Percentiles rank a stretch among this genome's conserved stretches.
phyloP scores from a whole-genome alignment of 2,888 invertebrate genomes.

The Mongoloraphidia duomilia region DNA sequence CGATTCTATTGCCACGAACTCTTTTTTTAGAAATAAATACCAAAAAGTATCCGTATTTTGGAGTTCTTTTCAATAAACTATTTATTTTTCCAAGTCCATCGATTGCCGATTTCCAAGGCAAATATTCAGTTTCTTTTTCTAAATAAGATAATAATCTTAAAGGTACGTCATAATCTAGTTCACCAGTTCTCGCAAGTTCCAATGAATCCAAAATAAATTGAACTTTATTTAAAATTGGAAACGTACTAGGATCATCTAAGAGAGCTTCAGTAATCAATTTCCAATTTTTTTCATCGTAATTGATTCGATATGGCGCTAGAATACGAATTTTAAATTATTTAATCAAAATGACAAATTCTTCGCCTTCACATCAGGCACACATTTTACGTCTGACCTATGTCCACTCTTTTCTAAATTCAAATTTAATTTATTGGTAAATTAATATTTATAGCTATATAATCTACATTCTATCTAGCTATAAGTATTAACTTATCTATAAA shows the following conservation, averaged over 20 bases:
- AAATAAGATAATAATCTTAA: slow-evolving; percentile 38
- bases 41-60: slow-evolving; percentile 48
- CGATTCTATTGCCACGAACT: no score
- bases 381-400: no score
- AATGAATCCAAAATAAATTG: slow-evolving; percentile 71
- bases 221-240: slow-evolving; percentile 60
- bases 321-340: slow-evolving; percentile 2
- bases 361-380: no score
- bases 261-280: slow-evolving; percentile 42
- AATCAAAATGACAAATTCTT: no score
- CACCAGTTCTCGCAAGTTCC: slow-evolving; percentile 48
- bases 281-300: slow-evolving; percentile 67
- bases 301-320: slow-evolving; percentile 53
- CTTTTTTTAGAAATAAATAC: no score
- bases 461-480: no score
- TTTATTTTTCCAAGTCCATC: slow-evolving; percentile 43
- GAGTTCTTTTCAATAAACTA: slow-evolving; percentile 41
- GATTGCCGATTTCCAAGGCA: slow-evolving; percentile 50
- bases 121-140: slow-evolving; percentile 37
- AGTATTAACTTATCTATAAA: no score
- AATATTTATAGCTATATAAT: no score
- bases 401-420: no score
- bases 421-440: no score
- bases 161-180: slow-evolving; percentile 48
- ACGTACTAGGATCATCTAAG: slow-evolving; percentile 33